These are phyloP conservation scores for Syndactyla subalaris DNA, from an alignment of 2,797 vertebrate species.

Conservation along the genomic window DNA sequence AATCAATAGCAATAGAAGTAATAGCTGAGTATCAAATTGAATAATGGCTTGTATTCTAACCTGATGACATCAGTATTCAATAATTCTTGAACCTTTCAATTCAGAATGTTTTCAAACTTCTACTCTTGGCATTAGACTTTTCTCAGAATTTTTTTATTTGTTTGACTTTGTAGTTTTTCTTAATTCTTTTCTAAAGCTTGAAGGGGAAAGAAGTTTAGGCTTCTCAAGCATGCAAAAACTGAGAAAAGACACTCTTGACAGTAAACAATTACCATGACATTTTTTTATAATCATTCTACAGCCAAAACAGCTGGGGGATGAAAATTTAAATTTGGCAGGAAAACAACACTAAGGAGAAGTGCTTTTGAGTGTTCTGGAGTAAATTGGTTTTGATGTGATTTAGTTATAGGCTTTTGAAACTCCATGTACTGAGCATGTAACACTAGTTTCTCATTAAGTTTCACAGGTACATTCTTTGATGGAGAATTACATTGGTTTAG, in stretches of 20 bases:
- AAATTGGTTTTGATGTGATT: constrained; percentile 37
- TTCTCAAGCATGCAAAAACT: background rate
- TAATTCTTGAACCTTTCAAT: constrained; percentile 39
- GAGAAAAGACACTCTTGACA: constrained; percentile 13
- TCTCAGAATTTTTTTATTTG: background rate
- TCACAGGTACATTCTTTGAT: background rate
- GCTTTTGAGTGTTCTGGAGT: constrained; percentile 20
- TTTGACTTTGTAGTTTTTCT: background rate
- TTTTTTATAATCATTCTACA: constrained; percentile 16
- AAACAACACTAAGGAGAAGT: constrained; percentile 27
- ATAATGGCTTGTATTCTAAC: constrained; percentile 47
- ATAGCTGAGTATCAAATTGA: constrained; percentile 52
- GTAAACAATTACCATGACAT: constrained; percentile 38
- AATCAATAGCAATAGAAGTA: constrained; percentile 59
- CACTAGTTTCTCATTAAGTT: constrained; percentile 3
- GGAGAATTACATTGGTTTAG: background rate
- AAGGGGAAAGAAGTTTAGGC: background rate
- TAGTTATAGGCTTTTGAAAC: constrained; percentile 6
- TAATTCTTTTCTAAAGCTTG: background rate
- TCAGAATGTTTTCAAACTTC: background rate
- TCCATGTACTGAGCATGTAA: background rate
- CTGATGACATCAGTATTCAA: constrained; percentile 52
- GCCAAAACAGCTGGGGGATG: constrained; percentile 32
- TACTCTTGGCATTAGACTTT: background rate
- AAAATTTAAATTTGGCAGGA: constrained; percentile 52